These are phyloP conservation scores for Lordiphosa mommai DNA, from an alignment of 1,140 invertebrate species.

Conservation along the genomic window DNA sequence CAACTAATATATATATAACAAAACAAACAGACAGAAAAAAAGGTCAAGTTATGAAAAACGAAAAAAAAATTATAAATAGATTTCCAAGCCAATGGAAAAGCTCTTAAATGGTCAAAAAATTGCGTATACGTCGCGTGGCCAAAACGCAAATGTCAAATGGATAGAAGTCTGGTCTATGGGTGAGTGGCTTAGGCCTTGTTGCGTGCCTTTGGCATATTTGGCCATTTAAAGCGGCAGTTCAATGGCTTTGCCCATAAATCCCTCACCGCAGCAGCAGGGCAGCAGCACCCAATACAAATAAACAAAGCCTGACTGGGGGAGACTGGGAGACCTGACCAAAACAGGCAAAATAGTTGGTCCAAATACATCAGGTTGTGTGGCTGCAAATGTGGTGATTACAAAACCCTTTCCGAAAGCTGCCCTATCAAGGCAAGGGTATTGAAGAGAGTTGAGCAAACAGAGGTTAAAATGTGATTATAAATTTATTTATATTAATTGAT, in stretches of 20 bases:
- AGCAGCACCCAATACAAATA: conserved; percentile 70
- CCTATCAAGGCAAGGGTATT: too few relatives aligned
- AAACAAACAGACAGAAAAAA: conserved; percentile 52
- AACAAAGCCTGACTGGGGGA: conserved; percentile 30
- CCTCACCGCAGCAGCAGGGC: conserved; percentile 55
- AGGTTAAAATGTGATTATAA: too few relatives aligned
- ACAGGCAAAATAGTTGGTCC: conserved; percentile 15
- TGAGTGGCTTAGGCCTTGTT: conserved; percentile 28
- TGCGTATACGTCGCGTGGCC: conserved; percentile 57
- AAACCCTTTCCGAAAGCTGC: not conserved
- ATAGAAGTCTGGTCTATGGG: conserved; percentile 4
- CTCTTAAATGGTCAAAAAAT: conserved; percentile 38
- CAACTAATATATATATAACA: conserved; percentile 40
- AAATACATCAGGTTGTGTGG: conserved; percentile 11
- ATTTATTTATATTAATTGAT: too few relatives aligned
- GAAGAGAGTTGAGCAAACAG: too few relatives aligned
- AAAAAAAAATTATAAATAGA: conserved; percentile 42
- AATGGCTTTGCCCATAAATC: conserved; percentile 63
- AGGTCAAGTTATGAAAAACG: conserved; percentile 59
- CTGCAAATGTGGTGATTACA: conserved; percentile 23
- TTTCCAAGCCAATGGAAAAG: conserved; percentile 34
- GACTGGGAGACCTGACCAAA: not conserved
- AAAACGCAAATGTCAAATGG: conserved; percentile 41
- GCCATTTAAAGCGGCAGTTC: conserved; percentile 38
- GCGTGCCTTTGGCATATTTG: conserved; percentile 67